Percentiles rank a stretch among this genome's conserved stretches.
phyloP scores from a whole-genome alignment of 2,888 invertebrate genomes.

The Venusia cambrica region DNA sequence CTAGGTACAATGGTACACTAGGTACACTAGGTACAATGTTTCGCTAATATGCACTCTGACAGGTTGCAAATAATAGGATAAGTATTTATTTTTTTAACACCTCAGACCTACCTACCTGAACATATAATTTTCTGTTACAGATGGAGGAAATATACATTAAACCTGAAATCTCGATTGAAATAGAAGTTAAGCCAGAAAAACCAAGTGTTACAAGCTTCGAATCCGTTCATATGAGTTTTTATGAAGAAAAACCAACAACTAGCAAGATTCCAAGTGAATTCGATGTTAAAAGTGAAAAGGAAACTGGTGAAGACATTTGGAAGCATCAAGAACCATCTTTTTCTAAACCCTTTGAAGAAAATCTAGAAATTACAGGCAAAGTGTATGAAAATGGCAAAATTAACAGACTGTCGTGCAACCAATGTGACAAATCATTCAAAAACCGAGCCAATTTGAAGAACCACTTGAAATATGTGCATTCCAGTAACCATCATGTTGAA shows the following conservation, averaged over 20 bases:
- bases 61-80: no score
- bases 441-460: constrained; percentile 35
- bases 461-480: constrained; percentile 39
- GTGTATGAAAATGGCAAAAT: constrained; percentile 40
- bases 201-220: no score
- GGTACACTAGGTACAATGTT: no score
- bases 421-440: constrained; percentile 37
- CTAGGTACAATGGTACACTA: no score
- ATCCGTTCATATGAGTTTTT: no score
- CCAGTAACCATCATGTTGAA: constrained; percentile 34
- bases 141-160: constrained; percentile 22
- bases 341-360: neutral
- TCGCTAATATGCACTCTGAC: no score
- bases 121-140: neutral
- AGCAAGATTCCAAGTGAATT: no score
- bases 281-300: no score
- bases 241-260: no score
- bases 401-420: constrained; percentile 33
- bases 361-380: constrained; percentile 30
- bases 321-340: neutral
- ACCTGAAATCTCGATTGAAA: constrained; percentile 11
- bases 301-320: no score
- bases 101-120: no score
- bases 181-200: constrained; percentile 12
- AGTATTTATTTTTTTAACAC: no score